These are phyloP conservation scores for Entomobrya proxima DNA, from an alignment of 2,888 invertebrate genomes.

Conservation along the genomic window DNA sequence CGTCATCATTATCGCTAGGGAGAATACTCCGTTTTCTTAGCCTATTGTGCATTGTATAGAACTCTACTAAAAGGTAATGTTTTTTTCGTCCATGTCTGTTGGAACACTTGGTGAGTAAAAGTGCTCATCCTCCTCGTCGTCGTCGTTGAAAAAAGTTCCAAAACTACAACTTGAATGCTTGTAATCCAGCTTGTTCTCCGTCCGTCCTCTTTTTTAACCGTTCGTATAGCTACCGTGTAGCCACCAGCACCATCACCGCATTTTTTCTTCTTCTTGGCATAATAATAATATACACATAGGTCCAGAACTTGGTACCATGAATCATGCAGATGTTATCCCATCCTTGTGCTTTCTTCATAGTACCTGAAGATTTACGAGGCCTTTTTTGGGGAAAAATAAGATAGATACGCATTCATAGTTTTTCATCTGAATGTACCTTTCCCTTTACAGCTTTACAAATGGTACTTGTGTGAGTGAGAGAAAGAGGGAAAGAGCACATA, in stretches of 20 bases:
- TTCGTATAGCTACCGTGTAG: neutral
- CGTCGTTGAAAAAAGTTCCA: slow-evolving; percentile 8
- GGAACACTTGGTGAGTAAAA: neutral
- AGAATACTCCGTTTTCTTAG: neutral
- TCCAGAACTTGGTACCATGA: slow-evolving; percentile 43
- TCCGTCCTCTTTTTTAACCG: neutral
- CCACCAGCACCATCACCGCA: no score
- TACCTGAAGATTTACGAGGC: slow-evolving; percentile 55
- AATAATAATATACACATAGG: neutral
- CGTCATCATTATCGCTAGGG: slow-evolving; percentile 6
- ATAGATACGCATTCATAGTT: neutral
- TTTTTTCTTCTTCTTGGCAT: neutral
- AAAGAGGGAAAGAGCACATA: neutral
- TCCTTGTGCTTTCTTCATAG: slow-evolving; percentile 27
- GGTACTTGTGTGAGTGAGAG: neutral
- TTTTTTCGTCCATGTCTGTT: neutral
- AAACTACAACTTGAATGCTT: slow-evolving; percentile 9
- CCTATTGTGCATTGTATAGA: neutral
- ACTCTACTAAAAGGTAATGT: neutral
- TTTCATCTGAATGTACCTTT: slow-evolving; percentile 8
- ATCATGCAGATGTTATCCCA: slow-evolving; percentile 53
- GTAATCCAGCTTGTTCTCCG: slow-evolving; percentile 18
- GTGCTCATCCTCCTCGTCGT: slow-evolving; percentile 9
- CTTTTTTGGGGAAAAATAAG: neutral
- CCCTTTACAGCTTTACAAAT: neutral